phyloP scores from a whole-genome alignment of 2,797 vertebrate genomes.

The Darevskia mixta region DNA sequence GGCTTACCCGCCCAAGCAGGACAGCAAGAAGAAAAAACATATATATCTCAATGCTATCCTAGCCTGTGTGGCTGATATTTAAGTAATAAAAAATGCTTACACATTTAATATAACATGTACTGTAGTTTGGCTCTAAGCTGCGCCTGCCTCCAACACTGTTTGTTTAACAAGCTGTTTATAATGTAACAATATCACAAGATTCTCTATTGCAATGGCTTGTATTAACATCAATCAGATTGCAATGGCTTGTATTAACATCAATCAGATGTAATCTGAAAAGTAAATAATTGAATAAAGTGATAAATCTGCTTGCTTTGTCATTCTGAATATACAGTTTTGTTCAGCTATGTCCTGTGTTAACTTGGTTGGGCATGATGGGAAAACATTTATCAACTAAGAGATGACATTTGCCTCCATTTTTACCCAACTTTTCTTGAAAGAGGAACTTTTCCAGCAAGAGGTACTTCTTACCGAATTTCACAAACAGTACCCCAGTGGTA shows the following conservation, averaged over 20 bases:
- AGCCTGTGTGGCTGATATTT: not conserved
- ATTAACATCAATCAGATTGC: not conserved
- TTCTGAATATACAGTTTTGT: not conserved
- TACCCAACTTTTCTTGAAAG: not conserved
- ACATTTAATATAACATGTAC: not conserved
- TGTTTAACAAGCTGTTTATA: not conserved
- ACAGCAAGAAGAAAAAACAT: not conserved
- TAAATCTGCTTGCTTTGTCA: not conserved
- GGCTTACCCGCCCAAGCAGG: not conserved
- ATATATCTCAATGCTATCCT: not conserved
- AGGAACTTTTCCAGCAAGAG: rapidly evolving
- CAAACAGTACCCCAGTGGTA: slow-evolving; percentile 94
- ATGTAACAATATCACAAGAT: not conserved
- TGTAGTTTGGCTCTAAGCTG: not conserved
- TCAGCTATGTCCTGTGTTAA: not conserved
- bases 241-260: not conserved
- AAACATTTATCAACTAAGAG: not conserved
- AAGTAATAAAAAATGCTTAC: not conserved
- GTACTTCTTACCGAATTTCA: slow-evolving; percentile 91
- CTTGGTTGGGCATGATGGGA: not conserved
- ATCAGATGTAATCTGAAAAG: not conserved
- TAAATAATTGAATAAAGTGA: not conserved
- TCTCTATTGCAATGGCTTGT: not conserved
- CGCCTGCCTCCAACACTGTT: not conserved
- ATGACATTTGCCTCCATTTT: not conserved